phyloP scores from a whole-genome alignment of 2,113 vertebrate genomes.

The Alces alces region DNA sequence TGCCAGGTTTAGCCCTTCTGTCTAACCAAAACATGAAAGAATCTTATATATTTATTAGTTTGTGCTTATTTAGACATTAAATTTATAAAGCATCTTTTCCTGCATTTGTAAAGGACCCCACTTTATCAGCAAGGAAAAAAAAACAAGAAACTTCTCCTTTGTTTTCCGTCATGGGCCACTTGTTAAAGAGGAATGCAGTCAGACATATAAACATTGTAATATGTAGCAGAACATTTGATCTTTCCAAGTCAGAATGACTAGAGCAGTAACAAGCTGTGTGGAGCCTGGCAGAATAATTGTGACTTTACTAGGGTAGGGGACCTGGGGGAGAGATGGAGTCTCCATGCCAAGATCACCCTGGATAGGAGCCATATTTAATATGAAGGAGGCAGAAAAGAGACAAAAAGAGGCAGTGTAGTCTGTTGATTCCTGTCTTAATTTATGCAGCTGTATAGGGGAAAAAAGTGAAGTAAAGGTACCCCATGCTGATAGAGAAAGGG shows the following conservation, averaged over 20 bases:
- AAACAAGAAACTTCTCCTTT: neutral
- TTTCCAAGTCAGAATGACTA: neutral
- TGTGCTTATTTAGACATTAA: neutral
- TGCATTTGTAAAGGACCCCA: neutral
- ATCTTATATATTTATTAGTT: neutral
- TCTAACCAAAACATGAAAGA: neutral
- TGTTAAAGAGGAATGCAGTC: constrained; percentile 10
- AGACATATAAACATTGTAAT: neutral
- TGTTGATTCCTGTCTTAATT: constrained; percentile 19
- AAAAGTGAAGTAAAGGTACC: constrained; percentile 36
- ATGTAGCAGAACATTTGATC: constrained; percentile 12
- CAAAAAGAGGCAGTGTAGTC: neutral
- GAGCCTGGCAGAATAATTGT: neutral
- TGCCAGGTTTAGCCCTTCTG: neutral
- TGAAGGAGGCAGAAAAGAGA: neutral
- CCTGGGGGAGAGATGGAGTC: neutral
- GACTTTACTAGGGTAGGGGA: neutral
- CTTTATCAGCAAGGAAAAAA: neutral
- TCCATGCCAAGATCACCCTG: neutral
- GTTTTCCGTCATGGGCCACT: neutral
- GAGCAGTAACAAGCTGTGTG: neutral
- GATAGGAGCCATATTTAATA: constrained; percentile 9
- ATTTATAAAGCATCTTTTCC: neutral
- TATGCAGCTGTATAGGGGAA: neutral
- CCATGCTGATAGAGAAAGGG: constrained; percentile 60